Conservation (phyloP, 2,113 vertebrate genomes). For the Phalacrocorax pelagicus region DNA sequence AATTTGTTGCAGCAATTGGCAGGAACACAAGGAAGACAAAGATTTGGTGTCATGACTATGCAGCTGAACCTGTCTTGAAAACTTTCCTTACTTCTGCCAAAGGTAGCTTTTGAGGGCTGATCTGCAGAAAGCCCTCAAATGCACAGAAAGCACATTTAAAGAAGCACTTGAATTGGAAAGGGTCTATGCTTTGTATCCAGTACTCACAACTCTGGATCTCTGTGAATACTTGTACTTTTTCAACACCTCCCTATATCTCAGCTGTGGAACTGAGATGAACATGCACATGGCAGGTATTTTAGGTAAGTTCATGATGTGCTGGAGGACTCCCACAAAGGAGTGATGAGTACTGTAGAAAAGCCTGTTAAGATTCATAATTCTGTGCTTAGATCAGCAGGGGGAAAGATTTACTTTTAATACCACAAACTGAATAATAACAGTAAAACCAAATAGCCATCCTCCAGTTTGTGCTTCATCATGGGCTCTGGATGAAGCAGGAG, state of each 20-base stretch:
- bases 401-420: not conserved
- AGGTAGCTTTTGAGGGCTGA: not conserved
- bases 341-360: not conserved
- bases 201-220: not conserved
- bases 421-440: not conserved
- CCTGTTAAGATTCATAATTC: not conserved
- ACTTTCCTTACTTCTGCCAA: not conserved
- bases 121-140: not conserved
- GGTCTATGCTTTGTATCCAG: not conserved
- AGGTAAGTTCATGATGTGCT: not conserved
- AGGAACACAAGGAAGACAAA: not conserved
- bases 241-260: not conserved
- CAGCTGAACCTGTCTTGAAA: not conserved
- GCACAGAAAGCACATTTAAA: not conserved
- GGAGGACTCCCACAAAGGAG: not conserved
- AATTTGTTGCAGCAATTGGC: not conserved
- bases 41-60: not conserved
- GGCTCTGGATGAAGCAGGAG: not conserved
- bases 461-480: not conserved
- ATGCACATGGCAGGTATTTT: not conserved
- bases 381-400: not conserved
- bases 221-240: not conserved
- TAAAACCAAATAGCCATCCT: not conserved
- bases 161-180: not conserved
- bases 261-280: not conserved